These are phyloP conservation scores for Seriola aureovittata DNA, from an alignment of 2,113 vertebrate species.

Conservation along the genomic window DNA sequence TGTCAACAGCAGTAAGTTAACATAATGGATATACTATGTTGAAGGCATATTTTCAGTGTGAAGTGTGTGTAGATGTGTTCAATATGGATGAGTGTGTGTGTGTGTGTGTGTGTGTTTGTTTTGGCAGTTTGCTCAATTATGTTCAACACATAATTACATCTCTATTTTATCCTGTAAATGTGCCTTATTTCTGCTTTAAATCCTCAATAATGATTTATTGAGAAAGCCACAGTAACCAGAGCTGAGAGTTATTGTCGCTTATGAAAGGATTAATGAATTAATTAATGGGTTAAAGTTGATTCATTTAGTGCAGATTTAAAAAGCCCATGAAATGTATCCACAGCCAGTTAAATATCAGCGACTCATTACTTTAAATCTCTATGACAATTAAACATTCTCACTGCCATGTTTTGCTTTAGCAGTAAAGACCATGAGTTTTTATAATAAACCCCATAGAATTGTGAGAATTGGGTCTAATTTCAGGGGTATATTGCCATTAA, in stretches of 20 bases:
- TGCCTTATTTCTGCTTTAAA: not conserved
- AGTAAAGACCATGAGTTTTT: too few species aligned
- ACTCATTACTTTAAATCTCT: too few species aligned
- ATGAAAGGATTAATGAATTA: not conserved
- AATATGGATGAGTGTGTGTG: not conserved
- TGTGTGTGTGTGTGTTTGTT: not conserved
- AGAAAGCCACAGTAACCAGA: not conserved
- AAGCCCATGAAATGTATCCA: not conserved
- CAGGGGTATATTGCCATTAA: too few species aligned
- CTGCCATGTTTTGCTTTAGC: too few species aligned
- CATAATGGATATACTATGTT: slow-evolving; percentile 20
- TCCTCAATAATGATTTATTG: too few species aligned
- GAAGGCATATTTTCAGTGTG: not conserved
- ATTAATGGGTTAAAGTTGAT: not conserved
- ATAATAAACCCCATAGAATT: too few species aligned
- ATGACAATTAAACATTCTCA: too few species aligned
- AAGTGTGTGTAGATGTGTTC: not conserved
- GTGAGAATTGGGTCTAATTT: too few species aligned
- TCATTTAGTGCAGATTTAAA: not conserved
- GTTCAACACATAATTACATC: not conserved
- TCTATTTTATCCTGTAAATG: not conserved
- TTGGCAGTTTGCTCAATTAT: too few species aligned
- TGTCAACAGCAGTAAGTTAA: slow-evolving; percentile 42
- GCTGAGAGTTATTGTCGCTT: not conserved
- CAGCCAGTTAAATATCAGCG: not conserved